Evolutionary conservation across 2,888 invertebrate species (phyloP).

Genomic region (Abrostola tripartita): DNA sequence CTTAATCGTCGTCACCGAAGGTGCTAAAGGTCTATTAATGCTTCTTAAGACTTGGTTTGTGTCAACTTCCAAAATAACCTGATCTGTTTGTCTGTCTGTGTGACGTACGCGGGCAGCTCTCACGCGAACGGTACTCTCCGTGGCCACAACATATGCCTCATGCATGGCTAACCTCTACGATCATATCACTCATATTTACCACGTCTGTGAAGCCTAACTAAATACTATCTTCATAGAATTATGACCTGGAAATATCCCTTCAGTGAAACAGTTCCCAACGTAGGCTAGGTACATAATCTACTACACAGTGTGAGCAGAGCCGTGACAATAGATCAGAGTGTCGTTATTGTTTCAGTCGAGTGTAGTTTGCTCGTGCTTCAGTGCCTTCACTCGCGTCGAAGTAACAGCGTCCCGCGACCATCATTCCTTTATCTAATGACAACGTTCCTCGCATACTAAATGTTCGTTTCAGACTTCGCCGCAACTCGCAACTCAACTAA

Average conservation of each 20-base stretch:
- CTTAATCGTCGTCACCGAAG: conserved; percentile 83
- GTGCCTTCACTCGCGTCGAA: conserved; percentile 73
- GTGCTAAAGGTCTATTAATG: conserved; percentile 88
- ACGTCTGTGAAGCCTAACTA: conserved; percentile 44
- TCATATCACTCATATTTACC: conserved; percentile 59
- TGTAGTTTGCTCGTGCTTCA: conserved; percentile 70
- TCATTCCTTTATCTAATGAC: conserved; percentile 5
- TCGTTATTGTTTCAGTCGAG: conserved; percentile 73
- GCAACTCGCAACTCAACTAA: conserved; percentile 12
- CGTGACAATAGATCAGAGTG: conserved; percentile 60
- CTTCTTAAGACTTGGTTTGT: conserved; percentile 80
- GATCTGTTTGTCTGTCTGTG: conserved; percentile 63
- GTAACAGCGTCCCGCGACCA: conserved; percentile 60
- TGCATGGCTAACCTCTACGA: conserved; percentile 33
- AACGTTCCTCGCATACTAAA: conserved; percentile 1
- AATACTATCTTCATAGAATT: conserved; percentile 58
- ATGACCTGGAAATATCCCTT: conserved; percentile 48
- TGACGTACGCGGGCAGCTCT: conserved; percentile 33
- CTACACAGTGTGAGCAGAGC: conserved; percentile 55
- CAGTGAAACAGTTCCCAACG: conserved; percentile 34
- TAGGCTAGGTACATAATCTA: conserved; percentile 41
- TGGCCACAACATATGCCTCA: conserved; percentile 25
- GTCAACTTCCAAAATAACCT: conserved; percentile 60
- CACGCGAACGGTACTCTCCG: conserved; percentile 20
- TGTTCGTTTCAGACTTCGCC: conserved; percentile 12